Evolutionary conservation across 2,113 vertebrate genomes (phyloP), one percentile per base, ranked within the genome.

Genomic region (Sorex fumeus): DNA sequence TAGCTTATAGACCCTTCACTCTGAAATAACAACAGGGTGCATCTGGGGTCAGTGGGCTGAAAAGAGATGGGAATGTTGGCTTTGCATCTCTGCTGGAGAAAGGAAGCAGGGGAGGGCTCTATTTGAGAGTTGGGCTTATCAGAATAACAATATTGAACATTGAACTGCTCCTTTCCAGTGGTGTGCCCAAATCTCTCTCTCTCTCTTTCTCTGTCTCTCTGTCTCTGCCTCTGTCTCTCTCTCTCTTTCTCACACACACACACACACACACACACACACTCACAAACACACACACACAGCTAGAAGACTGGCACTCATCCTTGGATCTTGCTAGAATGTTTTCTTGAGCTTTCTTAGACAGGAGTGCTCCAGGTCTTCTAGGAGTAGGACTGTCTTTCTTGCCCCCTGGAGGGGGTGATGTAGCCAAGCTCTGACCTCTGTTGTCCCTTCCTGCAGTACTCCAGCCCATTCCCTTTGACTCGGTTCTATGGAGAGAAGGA

Each of bases 11-110:
- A 23, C 30, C 40, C 47, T 86, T 28, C 19, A 45, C 0, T 9
- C 40, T 23, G 45, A 76, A 72, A 60, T 43, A 19, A 57, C 2
- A n/a, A 4, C 3, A 50, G 21, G 36, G 19, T 36, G 8, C 3
- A 9, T 8, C 7, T 79, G 5, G 18, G 18, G 3, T 15, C 0
- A 6, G 10, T 16, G 3, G 36, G 19, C 50, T 12, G 36, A 0
- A 23, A 45, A 47, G 7, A 1, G 3, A 8, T 36, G 7, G 16
- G 18, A 0, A 0, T 43, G 6, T 40, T 70, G 19, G 13, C 3
- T 36, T 95, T 43, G 40, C 32, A 81, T 60, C 2, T 34, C 19
- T 19, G 10, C 6, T 74, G 45, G 4, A 71, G 69, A 72, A 40
- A 43, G 9, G 28, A n/a, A 10, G 30, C 53, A 6, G 3, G 40